Base-by-base conservation (phyloP, 2,888 invertebrate species). In the Drosophila formosana region DNA sequence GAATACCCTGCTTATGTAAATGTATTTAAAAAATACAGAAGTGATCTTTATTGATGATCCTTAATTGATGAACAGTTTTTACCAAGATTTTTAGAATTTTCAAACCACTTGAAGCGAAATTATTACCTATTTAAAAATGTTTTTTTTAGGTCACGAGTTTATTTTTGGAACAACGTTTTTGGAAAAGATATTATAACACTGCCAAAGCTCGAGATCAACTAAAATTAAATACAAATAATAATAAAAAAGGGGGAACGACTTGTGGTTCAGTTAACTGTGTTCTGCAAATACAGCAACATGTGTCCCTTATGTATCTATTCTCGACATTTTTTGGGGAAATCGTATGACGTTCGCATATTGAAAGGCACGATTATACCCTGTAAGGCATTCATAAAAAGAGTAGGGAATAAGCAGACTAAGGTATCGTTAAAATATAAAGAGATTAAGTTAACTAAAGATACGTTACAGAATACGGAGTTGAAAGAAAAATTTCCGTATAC, bases 191-290 rank as follows among this genome's bases (percentile, higher is more conserved):
- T 46, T 26, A 11, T 37, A 55, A 18, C 58, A 65, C 23, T 49
- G 50, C 49, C 11, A 4, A 46, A 26, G 41, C 11, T 28, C 4
- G 11, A 43, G 37, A 8, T 23, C n/a, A 52, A 61, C 73, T 61
- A 5, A 41, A 34, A 37, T 43, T 26, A 6, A 23, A 28, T 30
- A 37, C 30, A 37, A n/a, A 13, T 8, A 7, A 9, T 4, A 30
- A 28, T 47, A 46, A 6, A 46, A 6, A 7, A 9, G 18, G 28
- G 28, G 1, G 25, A n/a, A 9, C 5, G 32, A 37, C 13, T 57
- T 57, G 18, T 6, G 34, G 28, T 51, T 50, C 50, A 50, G n/a
- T 30, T 50, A 56, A 57, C 49, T 34, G 26, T 43, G 43, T n/a
- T 57, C 3, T 3, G 34, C 18, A 37, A 57, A 49, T 18, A 49